These are phyloP conservation scores for Drosophila baimaii DNA, from an alignment of 1,140 invertebrate genomes.

Conservation along the genomic window DNA sequence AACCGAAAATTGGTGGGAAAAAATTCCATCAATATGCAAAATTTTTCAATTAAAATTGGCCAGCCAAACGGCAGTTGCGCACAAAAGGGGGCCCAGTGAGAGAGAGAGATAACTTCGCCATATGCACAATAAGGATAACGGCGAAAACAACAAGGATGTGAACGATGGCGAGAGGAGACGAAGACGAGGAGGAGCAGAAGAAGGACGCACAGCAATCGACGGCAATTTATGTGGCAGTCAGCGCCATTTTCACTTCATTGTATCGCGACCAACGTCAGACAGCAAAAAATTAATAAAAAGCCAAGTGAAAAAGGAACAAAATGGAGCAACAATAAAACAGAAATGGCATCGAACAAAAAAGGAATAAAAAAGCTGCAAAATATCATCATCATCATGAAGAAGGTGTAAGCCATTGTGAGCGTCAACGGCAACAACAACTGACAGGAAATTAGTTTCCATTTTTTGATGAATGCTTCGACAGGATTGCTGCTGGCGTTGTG, in stretches of 20 bases:
- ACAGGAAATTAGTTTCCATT: conserved; percentile 84
- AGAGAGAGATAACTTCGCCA: conserved; percentile 63
- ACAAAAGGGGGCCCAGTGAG: conserved; percentile 49
- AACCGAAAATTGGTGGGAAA: conserved; percentile 48
- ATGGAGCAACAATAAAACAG: conserved; percentile 78
- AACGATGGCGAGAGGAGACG: conserved; percentile 6
- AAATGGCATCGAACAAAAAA: conserved; percentile 63
- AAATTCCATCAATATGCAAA: conserved; percentile 83
- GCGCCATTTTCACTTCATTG: conserved; percentile 81
- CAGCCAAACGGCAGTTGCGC: conserved; percentile 61
- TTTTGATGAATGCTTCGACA: conserved; percentile 84
- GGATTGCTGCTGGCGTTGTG: conserved; percentile 73
- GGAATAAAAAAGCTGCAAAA: conserved; percentile 39
- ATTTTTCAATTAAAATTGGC: conserved; percentile 82
- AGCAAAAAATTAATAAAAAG: conserved; percentile 79
- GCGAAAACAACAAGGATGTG: conserved; percentile 17
- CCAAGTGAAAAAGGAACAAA: conserved; percentile 76
- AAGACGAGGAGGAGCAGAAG: conserved; percentile 4
- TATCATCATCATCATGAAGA: conserved; percentile 54
- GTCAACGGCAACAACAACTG: conserved; percentile 78
- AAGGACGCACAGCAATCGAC: conserved; percentile 65
- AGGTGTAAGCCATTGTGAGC: conserved; percentile 75
- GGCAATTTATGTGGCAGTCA: conserved; percentile 79
- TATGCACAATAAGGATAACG: conserved; percentile 66
- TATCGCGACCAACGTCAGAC: conserved; percentile 78